Percentiles rank a stretch among this genome's conserved stretches.
Evolutionary conservation across 2,113 vertebrate genomes (phyloP).

Genomic region (Cyanoramphus novaezelandiae): DNA sequence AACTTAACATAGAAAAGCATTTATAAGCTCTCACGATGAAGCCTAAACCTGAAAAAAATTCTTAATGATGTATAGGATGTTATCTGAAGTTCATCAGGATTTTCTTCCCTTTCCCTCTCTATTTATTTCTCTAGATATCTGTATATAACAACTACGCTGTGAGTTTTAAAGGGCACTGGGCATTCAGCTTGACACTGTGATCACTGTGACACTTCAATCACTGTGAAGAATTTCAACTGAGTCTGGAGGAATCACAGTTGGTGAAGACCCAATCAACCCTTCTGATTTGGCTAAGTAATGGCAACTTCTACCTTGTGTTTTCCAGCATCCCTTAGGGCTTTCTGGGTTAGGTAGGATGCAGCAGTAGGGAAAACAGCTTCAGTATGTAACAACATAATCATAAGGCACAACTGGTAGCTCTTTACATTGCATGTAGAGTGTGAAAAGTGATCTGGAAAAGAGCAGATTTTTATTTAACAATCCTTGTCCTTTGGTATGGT

Average conservation of each 20-base stretch:
- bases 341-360: conserved; percentile 13
- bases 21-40: not conserved
- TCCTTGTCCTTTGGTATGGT: not conserved
- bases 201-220: too few species aligned
- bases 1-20: conserved; percentile 19
- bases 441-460: conserved; percentile 1
- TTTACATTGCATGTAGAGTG: not conserved
- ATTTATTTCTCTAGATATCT: not conserved
- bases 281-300: not conserved
- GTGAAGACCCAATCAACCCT: not conserved
- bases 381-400: conserved; percentile 38
- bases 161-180: not conserved
- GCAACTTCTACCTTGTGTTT: conserved; percentile 33
- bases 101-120: not conserved
- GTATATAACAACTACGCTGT: not conserved
- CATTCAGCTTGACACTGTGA: not conserved
- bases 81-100: conserved; percentile 36
- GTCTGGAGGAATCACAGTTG: not conserved
- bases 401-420: not conserved
- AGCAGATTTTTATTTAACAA: not conserved
- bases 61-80: not conserved
- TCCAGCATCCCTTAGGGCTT: not conserved
- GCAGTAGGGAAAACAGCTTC: not conserved
- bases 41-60: not conserved
- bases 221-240: not conserved